Percentiles rank a stretch among this genome's conserved stretches.
These are phyloP conservation scores for Pavo muticus DNA, from an alignment of 2,113 vertebrate species.

Conservation along the genomic window DNA sequence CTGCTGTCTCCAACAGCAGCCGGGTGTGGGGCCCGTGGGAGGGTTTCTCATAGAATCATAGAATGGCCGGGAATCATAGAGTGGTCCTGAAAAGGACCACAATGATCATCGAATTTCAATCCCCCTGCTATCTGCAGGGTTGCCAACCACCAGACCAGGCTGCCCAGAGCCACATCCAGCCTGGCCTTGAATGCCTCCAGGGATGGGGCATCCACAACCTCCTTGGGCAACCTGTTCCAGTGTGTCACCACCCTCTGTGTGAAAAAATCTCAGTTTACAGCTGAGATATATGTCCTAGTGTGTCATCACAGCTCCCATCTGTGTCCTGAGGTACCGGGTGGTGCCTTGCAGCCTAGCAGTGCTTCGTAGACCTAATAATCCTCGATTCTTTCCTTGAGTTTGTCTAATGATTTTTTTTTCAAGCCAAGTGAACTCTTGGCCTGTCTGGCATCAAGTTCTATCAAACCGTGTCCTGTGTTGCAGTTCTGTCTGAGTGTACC, in stretches of 20 bases:
- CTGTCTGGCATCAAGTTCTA: background rate
- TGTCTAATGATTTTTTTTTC: background rate
- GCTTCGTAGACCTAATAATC: background rate
- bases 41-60: too few species aligned
- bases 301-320: background rate
- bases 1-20: background rate
- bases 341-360: background rate
- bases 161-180: too few species aligned
- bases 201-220: too few species aligned
- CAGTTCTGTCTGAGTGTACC: fast-evolving
- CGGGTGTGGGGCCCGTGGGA: fast-evolving
- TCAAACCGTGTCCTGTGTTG: background rate
- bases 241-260: too few species aligned
- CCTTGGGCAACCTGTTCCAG: too few species aligned
- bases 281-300: background rate
- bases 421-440: slow-evolving; percentile 7
- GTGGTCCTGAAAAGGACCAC: too few species aligned
- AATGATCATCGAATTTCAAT: too few species aligned
- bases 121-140: too few species aligned
- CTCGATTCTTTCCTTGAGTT: slow-evolving; percentile 38
- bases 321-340: background rate
- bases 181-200: too few species aligned
- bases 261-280: background rate
- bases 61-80: too few species aligned
- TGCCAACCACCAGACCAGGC: too few species aligned